Evolutionary conservation across 2,888 invertebrate species (phyloP), one percentile per base, ranked within the genome.

Genomic region (Tridacna crocea): DNA sequence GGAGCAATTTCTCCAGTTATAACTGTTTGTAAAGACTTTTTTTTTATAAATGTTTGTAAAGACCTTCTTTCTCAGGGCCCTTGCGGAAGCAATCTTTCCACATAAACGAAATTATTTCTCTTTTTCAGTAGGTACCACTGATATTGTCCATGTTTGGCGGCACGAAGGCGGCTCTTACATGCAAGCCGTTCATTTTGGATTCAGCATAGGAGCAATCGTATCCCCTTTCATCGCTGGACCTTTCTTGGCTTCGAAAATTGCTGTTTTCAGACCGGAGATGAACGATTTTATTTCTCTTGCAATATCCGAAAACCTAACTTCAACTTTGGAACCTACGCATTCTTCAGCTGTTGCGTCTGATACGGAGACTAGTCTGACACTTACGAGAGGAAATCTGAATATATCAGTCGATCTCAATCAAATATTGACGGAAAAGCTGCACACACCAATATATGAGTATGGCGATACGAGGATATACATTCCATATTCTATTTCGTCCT

Each of bases 111-210:
- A 36, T 36, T 36, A 4, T 19, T 60, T 17, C 6, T 36, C 46
- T 8, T 55, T 79, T 82, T 73, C 77, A 85, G 85, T 77, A 12
- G 85, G 78, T 12, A 85, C 79, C 10, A 72, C 80, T 3, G 85
- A 83, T 22, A 72, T 81, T 2, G 47, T 77, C 11, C 75, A 72
- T 36, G 68, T 85, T 0, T 85, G 85, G 85, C 48, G 77, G 27
- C 63, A 76, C 13, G 46, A 83, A 55, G 76, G 80, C 4, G 79
- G 83, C 8, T 79, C 85, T 10, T 85, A 79, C 48, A 80, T 85
- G 77, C 85, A 85, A 51, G 79, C 82, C 27, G 75, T 85, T 17
- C 85, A 83, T 60, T 58, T 76, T 47, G 65, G 61, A n/a, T 85
- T 81, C 58, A 77, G 83, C 63, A 58, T 85, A 3, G 85, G 85